These are phyloP conservation scores for Neuroscelio doddi DNA, from an alignment of 2,888 invertebrate species.

Conservation along the genomic window DNA sequence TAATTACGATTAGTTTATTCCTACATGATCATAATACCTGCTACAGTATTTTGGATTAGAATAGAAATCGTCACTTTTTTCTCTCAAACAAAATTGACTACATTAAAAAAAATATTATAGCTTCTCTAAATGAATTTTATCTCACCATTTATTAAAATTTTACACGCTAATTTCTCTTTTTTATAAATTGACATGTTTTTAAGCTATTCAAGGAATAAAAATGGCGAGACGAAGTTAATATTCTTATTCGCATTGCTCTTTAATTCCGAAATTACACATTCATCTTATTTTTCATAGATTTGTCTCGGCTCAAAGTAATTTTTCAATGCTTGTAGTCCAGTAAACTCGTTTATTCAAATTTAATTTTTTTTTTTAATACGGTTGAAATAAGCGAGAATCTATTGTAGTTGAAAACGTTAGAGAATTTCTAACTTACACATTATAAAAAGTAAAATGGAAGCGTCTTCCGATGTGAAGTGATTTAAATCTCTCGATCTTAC, in stretches of 20 bases:
- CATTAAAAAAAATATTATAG: neutral
- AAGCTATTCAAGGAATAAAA: no score
- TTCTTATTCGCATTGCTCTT: neutral
- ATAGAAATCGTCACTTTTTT: slow-evolving; percentile 55
- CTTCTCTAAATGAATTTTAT: neutral
- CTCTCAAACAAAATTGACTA: neutral
- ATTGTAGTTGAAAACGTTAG: no score
- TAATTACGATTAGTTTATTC: slow-evolving; percentile 61
- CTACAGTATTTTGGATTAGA: slow-evolving; percentile 71
- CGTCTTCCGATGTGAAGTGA: slow-evolving; percentile 44
- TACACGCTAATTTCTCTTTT: no score
- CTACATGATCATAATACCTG: slow-evolving; percentile 70
- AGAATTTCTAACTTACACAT: slow-evolving; percentile 59
- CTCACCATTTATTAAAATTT: no score
- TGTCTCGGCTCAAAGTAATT: no score
- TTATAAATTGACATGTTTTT: no score
- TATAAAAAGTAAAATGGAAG: slow-evolving; percentile 63
- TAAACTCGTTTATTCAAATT: no score
- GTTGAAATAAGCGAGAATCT: no score
- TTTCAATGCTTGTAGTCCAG: slow-evolving; percentile 35
- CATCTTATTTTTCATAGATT: slow-evolving; percentile 11
- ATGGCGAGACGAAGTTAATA: neutral
- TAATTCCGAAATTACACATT: no score
- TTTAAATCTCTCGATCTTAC: neutral
- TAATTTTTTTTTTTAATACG: no score